A percentile compares a stretch with the other conserved stretches of the same genome.
These are phyloP conservation scores for Exaiptasia diaphana DNA, from an alignment of 64 coral and sea anemone species.

Conservation along the genomic window DNA sequence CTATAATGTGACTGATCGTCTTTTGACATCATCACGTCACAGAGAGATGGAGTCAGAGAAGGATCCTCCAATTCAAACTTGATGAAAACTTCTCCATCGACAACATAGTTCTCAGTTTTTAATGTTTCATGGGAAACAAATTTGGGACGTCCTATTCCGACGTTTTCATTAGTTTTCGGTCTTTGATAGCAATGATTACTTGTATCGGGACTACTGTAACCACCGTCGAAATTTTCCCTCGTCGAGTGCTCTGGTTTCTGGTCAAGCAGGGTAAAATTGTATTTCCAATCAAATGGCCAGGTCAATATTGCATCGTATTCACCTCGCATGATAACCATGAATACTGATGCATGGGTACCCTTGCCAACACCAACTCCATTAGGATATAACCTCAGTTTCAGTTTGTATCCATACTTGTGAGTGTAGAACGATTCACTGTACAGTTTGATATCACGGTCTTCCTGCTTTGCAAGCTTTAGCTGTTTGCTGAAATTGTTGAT, in stretches of 20 bases:
- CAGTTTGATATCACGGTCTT: neutral
- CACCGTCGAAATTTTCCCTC: neutral
- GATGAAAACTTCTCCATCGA: slow-evolving; percentile 5
- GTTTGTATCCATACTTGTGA: slow-evolving; percentile 18
- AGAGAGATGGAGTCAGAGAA: too few relatives aligned
- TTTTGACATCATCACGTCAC: too few relatives aligned
- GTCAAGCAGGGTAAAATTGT: slow-evolving; percentile 23
- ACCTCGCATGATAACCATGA: neutral
- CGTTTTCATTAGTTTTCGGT: neutral
- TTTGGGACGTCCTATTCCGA: neutral
- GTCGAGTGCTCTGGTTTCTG: neutral
- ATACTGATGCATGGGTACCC: neutral
- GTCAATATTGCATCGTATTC: slow-evolving; percentile 10
- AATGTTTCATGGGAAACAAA: slow-evolving; percentile 16
- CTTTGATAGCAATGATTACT: neutral
- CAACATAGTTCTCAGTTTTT: neutral
- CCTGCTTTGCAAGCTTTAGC: too few relatives aligned
- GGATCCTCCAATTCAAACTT: neutral
- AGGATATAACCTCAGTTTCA: neutral
- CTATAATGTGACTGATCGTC: too few relatives aligned
- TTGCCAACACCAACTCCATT: neutral
- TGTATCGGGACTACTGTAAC: neutral
- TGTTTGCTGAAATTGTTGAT: too few relatives aligned
- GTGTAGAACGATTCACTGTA: slow-evolving; percentile 23
- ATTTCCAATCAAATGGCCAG: slow-evolving; percentile 6